A percentile compares a stretch with the other conserved stretches of the same genome.
phyloP scores from a whole-genome alignment of 1,140 invertebrate species.

The Heterodera schachtii region DNA sequence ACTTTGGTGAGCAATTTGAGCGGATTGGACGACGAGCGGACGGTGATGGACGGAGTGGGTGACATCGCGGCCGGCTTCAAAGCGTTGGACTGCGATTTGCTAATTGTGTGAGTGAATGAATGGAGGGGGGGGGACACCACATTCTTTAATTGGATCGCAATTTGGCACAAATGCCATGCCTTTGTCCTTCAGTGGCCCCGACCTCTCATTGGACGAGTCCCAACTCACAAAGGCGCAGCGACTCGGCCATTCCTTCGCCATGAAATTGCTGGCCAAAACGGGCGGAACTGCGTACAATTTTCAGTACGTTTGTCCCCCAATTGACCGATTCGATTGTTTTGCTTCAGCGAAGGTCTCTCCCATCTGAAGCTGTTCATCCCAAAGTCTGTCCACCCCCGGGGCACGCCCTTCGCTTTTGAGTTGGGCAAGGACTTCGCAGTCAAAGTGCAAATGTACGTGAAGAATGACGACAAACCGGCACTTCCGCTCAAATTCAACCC shows the following conservation, averaged over 20 bases:
- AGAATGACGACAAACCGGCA: constrained; percentile 29
- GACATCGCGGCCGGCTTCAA: constrained; percentile 31
- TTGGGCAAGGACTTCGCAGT: constrained; percentile 34
- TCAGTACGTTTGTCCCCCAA: constrained; percentile 13
- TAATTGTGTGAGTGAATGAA: constrained; percentile 27
- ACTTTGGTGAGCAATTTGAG: constrained; percentile 37
- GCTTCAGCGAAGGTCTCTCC: constrained; percentile 42
- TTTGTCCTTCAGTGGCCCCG: constrained; percentile 34
- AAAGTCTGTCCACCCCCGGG: constrained; percentile 36
- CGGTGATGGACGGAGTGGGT: not conserved
- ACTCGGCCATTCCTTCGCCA: constrained; percentile 37
- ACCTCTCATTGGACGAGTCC: constrained; percentile 15
- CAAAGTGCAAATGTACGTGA: constrained; percentile 43
- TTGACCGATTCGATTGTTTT: not conserved
- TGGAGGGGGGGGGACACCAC: not conserved
- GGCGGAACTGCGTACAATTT: constrained; percentile 32
- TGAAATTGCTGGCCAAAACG: constrained; percentile 22
- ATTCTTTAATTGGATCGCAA: not conserved
- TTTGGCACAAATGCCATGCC: not conserved
- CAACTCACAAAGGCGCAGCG: constrained; percentile 27
- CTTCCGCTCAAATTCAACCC: constrained; percentile 29
- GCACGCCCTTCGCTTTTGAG: constrained; percentile 37
- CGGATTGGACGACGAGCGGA: constrained; percentile 22
- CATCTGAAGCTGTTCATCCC: constrained; percentile 45
- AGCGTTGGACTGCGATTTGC: constrained; percentile 19